Base-by-base conservation (phyloP, 2,113 vertebrate species). In the Centrocercus urophasianus region DNA sequence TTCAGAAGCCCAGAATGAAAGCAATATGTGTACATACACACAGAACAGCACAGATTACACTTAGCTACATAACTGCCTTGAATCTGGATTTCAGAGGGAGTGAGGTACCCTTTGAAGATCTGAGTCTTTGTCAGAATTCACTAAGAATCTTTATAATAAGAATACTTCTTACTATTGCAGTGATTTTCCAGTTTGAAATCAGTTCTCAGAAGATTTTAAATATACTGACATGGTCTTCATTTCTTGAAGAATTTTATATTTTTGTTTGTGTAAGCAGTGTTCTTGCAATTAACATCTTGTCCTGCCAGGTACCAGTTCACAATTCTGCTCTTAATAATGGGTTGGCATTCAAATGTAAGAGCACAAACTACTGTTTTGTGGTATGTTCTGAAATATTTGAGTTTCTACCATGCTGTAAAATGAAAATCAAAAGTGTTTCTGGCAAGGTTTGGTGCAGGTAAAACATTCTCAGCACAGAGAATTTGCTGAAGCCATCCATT, bases 401-500 rank as follows among this genome's bases (percentile, higher is more conserved):
- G 22, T 67, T 93, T 70, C n/a, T 28, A 36, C 4, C 32, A 28
- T 3, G 2, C 6, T 61, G 34, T 38, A 87, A 83, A 92, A 59
- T 9, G 11, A 80, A 94, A 91, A 79, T 66, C 48, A 80, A 88
- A 81, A 61, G 13, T 52, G 32, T 20, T 60, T 91, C 57, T 69
- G 52, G 30, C 30, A 86, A 89, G 34, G 13, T 50, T 43, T 64
- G 21, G 78, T 54, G 38, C 3, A 89, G 42, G 34, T 74, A 89
- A 89, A 86, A 76, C 8, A 91, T 6, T 13, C 50, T 74, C 15
- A 47, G 38, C 34, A 67, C 11, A 71, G 32, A 38, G 18, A 24
- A 85, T 28, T 72, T 78, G n/a, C 54, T 87, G 42, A 89, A 87
- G 70, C 71, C 47, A 87, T 63, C 81, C 59, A 89, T 10, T 84